phyloP scores from a whole-genome alignment of 2,888 invertebrate genomes.

The Prenolepis imparis region DNA sequence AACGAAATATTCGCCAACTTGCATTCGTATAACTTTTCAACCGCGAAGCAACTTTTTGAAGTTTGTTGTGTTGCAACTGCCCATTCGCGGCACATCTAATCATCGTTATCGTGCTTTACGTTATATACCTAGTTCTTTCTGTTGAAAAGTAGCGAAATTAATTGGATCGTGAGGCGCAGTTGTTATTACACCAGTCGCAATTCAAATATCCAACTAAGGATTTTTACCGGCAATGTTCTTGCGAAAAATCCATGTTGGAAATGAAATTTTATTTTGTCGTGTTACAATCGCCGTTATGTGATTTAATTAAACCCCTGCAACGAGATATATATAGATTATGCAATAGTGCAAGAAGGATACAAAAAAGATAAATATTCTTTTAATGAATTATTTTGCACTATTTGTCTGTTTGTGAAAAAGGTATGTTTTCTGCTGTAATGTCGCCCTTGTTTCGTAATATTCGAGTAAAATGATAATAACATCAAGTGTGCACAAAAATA shows the following conservation, averaged over 20 bases:
- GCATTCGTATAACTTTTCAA: slow-evolving; percentile 25
- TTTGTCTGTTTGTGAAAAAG: background rate
- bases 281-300: slow-evolving; percentile 46
- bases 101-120: slow-evolving; percentile 42
- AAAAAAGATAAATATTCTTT: slow-evolving; percentile 12
- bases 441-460: background rate
- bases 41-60: slow-evolving; percentile 37
- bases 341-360: slow-evolving; percentile 28
- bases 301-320: slow-evolving; percentile 67
- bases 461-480: background rate
- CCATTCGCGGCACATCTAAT: slow-evolving; percentile 42
- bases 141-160: slow-evolving; percentile 45
- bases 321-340: slow-evolving; percentile 13
- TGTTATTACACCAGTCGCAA: slow-evolving; percentile 31
- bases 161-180: slow-evolving; percentile 47
- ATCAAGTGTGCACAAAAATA: background rate
- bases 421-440: background rate
- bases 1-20: background rate
- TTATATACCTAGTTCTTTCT: slow-evolving; percentile 26
- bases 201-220: slow-evolving; percentile 49
- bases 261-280: slow-evolving; percentile 60
- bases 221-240: slow-evolving; percentile 34
- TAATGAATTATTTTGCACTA: background rate
- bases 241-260: slow-evolving; percentile 47
- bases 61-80: slow-evolving; percentile 41